Evolutionary conservation across 2,113 vertebrate genomes (phyloP).

Genomic region (Catharus fuscescens): DNA sequence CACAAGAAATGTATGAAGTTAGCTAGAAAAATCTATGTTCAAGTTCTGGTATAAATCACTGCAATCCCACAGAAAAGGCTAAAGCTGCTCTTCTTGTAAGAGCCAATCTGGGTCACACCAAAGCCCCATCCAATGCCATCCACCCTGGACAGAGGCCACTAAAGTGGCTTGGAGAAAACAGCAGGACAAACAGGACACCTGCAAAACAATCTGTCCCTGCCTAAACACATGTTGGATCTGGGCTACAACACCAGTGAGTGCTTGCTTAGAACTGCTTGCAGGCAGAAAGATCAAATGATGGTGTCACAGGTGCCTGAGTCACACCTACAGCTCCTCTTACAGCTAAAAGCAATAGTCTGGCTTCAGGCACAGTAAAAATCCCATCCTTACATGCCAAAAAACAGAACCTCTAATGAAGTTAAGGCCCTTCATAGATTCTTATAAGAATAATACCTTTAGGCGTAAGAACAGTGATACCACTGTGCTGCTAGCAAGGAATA

Average conservation of each 20-base stretch:
- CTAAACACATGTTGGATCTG: not conserved
- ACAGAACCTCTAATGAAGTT: not conserved
- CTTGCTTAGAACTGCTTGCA: accelerated
- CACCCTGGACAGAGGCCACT: not conserved
- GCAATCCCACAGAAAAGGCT: not conserved
- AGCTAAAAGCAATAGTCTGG: not conserved
- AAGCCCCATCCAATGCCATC: not conserved
- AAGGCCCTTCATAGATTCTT: not conserved
- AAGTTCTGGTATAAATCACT: not conserved
- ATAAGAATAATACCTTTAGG: not conserved
- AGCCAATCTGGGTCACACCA: not conserved
- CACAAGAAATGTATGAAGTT: not conserved
- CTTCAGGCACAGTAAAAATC: not conserved
- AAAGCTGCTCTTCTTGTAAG: not conserved
- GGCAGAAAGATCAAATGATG: not conserved
- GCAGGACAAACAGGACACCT: not conserved
- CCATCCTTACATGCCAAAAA: not conserved
- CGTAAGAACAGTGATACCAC: not conserved
- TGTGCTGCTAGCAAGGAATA: not conserved
- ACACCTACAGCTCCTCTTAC: not conserved
- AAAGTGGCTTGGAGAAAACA: not conserved
- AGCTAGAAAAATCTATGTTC: not conserved
- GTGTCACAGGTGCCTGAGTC: not conserved
- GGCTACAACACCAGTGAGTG: accelerated
- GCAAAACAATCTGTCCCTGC: not conserved